phyloP scores from a whole-genome alignment of 2,797 vertebrate genomes.

The Spinus olivaceus region DNA sequence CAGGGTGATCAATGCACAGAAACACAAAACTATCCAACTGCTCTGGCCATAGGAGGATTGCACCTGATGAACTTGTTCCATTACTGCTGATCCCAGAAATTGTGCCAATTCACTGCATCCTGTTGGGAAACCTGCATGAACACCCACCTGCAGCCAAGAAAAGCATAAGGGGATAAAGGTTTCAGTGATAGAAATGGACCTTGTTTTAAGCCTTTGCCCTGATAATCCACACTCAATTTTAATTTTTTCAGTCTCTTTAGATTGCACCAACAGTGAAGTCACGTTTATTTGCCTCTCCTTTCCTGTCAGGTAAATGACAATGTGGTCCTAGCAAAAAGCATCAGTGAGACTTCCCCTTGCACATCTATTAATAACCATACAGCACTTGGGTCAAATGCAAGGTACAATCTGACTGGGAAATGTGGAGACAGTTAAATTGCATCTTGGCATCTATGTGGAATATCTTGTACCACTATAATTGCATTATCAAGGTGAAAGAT shows the following conservation, averaged over 20 bases:
- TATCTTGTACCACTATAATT: slow-evolving; percentile 64
- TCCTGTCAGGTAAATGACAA: neutral
- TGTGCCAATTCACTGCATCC: neutral
- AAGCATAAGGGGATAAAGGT: neutral
- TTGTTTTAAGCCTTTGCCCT: neutral
- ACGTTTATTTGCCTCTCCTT: neutral
- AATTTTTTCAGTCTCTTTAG: neutral
- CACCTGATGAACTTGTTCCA: neutral
- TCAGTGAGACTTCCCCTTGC: neutral
- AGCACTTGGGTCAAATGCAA: slow-evolving; percentile 42
- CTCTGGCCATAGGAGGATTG: neutral
- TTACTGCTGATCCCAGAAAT: neutral
- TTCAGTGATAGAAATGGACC: neutral
- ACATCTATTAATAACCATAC: slow-evolving; percentile 2
- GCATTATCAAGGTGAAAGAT: slow-evolving; percentile 67
- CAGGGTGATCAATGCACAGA: neutral
- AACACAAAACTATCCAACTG: neutral
- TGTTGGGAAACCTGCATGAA: neutral
- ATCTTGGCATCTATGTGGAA: slow-evolving; percentile 38
- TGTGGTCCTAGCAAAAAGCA: slow-evolving; percentile 12
- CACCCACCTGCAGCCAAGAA: neutral
- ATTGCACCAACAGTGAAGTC: neutral
- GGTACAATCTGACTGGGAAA: slow-evolving; percentile 30
- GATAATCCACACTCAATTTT: neutral
- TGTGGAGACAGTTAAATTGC: slow-evolving; percentile 49